Percentiles rank a stretch among this genome's conserved stretches.
phyloP scores from a whole-genome alignment of 1,140 invertebrate genomes.

The Cheumatopsyche charites region DNA sequence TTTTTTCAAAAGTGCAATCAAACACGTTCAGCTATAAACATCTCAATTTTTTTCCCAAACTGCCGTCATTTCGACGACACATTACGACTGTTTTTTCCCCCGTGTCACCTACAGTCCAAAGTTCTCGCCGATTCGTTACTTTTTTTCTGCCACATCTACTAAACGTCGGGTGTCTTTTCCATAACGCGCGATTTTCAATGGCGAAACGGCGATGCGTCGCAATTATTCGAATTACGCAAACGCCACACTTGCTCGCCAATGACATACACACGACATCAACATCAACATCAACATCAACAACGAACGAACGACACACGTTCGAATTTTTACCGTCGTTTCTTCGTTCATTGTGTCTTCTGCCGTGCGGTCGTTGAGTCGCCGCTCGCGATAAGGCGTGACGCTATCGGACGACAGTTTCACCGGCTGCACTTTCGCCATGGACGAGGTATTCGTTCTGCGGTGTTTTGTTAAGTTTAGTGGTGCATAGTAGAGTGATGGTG shows the following conservation, averaged over 20 bases:
- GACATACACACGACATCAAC: background rate
- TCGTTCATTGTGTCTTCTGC: slow-evolving; percentile 14
- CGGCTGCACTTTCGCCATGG: background rate
- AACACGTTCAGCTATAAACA: no score
- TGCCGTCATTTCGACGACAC: no score
- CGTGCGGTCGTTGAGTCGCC: slow-evolving; percentile 7
- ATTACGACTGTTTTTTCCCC: no score
- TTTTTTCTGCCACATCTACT: no score
- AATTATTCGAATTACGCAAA: slow-evolving; percentile 31
- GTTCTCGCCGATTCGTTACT: no score
- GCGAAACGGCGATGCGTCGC: slow-evolving; percentile 34
- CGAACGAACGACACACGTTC: slow-evolving; percentile 1
- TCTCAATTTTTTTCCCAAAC: no score
- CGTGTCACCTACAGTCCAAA: no score
- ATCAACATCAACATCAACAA: slow-evolving; percentile 23
- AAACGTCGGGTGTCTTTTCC: no score
- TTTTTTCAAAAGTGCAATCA: no score
- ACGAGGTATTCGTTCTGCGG: background rate
- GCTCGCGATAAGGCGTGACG: slow-evolving; percentile 20
- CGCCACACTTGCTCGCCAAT: background rate
- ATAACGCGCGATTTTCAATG: no score
- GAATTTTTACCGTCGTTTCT: slow-evolving; percentile 5
- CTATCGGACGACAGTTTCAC: slow-evolving; percentile 7
- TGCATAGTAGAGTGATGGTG: no score
- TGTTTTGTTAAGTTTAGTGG: no score